Evolutionary conservation across 2,888 invertebrate genomes (phyloP).

Genomic region (Plusia festucae): DNA sequence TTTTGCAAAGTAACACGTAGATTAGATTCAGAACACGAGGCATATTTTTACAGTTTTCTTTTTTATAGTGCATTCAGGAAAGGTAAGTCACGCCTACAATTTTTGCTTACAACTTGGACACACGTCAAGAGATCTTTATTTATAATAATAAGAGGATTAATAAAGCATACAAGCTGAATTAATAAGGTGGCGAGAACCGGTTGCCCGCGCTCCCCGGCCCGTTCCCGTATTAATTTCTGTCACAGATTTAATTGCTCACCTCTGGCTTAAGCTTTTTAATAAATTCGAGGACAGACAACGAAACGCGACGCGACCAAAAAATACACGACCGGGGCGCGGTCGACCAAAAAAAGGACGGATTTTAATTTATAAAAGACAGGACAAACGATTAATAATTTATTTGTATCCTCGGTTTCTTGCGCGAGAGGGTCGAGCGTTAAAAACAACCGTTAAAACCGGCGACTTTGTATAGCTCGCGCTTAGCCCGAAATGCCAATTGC

Average conservation of each 20-base stretch:
- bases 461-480: conserved; percentile 88
- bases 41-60: conserved; percentile 41
- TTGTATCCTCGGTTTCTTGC: conserved; percentile 87
- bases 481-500: conserved; percentile 89
- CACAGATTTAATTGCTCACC: conserved; percentile 88
- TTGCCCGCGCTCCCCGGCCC: conserved; percentile 69
- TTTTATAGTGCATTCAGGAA: conserved; percentile 38
- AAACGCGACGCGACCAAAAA: conserved; percentile 85
- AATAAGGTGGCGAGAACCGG: conserved; percentile 72
- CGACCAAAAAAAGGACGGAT: conserved; percentile 85
- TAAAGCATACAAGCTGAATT: conserved; percentile 79
- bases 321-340: conserved; percentile 74
- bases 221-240: conserved; percentile 87
- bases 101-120: conserved; percentile 34
- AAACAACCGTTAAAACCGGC: conserved; percentile 89
- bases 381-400: conserved; percentile 90
- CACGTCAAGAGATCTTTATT: conserved; percentile 63
- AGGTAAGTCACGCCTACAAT: conserved; percentile 39
- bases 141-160: conserved; percentile 76
- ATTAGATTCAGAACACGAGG: conserved; percentile 34
- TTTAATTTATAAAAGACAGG: conserved; percentile 90
- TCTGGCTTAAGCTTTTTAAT: conserved; percentile 87
- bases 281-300: conserved; percentile 87
- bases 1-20: conserved; percentile 43
- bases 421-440: conserved; percentile 87